Base-by-base conservation (phyloP, 2,888 invertebrate species). In the Notodonta dromedarius region DNA sequence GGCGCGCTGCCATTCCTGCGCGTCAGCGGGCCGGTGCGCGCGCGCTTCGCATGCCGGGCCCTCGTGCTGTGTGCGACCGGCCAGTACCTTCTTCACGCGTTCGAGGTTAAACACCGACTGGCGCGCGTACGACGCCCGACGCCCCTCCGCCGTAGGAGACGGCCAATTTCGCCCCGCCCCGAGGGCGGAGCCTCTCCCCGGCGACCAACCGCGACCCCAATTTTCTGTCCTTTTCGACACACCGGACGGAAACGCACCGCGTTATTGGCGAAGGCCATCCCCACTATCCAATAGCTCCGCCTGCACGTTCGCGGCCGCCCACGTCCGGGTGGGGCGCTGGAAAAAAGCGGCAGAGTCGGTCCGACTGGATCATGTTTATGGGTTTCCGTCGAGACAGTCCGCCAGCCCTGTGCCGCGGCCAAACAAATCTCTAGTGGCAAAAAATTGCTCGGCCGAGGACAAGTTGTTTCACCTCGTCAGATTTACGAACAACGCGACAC, bases 361-460 rank as follows among this genome's bases (percentile, higher is more conserved):
- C 81, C 79, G 89, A 84, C 88, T 88, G 82, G 90, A 85, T 88
- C 90, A 92, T 91, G 92, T 93, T 94, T 93, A 93, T 93, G 93
- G 90, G 89, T 89, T 91, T 91, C 88, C 88, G 88, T 83, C 87
- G 91, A 91, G 90, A 89, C 91, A 89, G 89, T 88, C 88, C 85
- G 85, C 87, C 85, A 86, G 87, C 87, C 80, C 85, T 84, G 87
- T 87, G 85, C 85, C 83, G 80, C 86, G 85, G 77, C 80, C 87
- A 89, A 93, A 92, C 93, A 93, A 93, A 94, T 92, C 92, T 93
- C 86, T 89, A 85, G 89, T 87, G 90, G 91, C 90, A 92, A 94
- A 93, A 94, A 93, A 93, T 88, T 86, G 85, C 88, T 86, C 84
- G 86, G 81, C 84, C 82, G 85, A 82, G 84, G 90, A 93, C 93